Base-by-base conservation (phyloP, 2,888 invertebrate species). In the Cataglyphis livida region DNA sequence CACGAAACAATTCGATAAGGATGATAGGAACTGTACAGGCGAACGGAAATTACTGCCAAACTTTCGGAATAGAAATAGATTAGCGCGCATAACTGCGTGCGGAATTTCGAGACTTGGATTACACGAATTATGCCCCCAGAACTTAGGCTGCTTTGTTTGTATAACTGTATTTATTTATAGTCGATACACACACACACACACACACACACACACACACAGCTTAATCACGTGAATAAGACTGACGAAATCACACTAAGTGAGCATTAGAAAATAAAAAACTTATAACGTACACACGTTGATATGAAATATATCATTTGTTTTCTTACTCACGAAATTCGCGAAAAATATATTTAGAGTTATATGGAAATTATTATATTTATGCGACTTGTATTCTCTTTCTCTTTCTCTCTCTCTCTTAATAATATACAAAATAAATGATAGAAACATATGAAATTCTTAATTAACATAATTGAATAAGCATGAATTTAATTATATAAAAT, bases 81-180 rank as follows among this genome's bases (percentile, higher is more conserved):
- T 84, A 62, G 25, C 21, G 62, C 51, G n/a, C 54, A 65, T 35
- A 38, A 41, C n/a, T 41, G 64, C 65, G 62, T 66, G 57, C 51
- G 73, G 25, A 84, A 89, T 84, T 83, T 85, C 78, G 70, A 84
- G 74, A 86, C 84, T 88, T 86, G 61, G 86, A 88, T 89, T 90
- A 87, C 78, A 65, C 73, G 85, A 89, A 90, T 89, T 89, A 85
- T 84, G 79, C 48, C 78, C 81, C 82, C 81, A 75, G 76, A 32
- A 76, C 83, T 85, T 48, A 81, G 68, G 51, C 35, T 78, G 83
- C 66, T 88, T 85, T 88, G 59, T 74, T 84, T 84, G 38, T 38
- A 21, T 12, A 79, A 86, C 84, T 81, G 75, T 78, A 83, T 74
- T 85, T 89, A 89, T 82, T 89, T 87, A 66, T 83, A 68, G 76